Evolutionary conservation across 2,113 vertebrate genomes (phyloP), one percentile per base, ranked within the genome.

Genomic region (Podarcis cretensis): DNA sequence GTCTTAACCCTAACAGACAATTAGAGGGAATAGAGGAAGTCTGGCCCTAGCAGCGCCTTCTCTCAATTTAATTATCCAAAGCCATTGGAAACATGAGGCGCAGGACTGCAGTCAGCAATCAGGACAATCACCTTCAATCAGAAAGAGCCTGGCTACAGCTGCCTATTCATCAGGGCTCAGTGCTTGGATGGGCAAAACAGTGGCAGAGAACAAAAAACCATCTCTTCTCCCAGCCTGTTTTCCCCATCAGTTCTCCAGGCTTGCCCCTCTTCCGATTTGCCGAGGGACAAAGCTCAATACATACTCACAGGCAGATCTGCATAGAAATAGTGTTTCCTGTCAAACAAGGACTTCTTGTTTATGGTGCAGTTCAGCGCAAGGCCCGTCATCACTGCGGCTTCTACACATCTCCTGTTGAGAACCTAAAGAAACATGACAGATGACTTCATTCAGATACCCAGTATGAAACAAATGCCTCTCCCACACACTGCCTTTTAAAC

Each of bases 311-410:
- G 99, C 90, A 99, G 97, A 96, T 99, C 99, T 63, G 99, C 98
- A 68, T 99, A 99, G 96, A 99, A 99, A 96, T 99, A 99, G 96
- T 99, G 99, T 91, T 99, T 99, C 96, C 99, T 98, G 98, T 99
- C 99, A 96, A 99, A 99, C 84, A 98, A 95, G 32, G 98, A 99
- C 96, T 97, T 99, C 95, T 95, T 98, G 97, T 99, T 99, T 94
- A 99, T 98, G 90, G 91, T 96, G 94, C 99, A 99, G 95, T 97
- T 97, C 88, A 99, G 98, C 27, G 98, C 98, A 94, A 99, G 96
- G 88, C 97, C 98, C 37, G 99, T 99, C 98, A 98, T 98, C 90
- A 99, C 98, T 0, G 98, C 98, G 10, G 98, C 99, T 96, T 99
- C 98, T 1, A 99, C 98, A 78, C 99, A 99, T 91, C 98, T 97